These are phyloP conservation scores for Torymus texanus DNA, from an alignment of 2,888 invertebrate species.

Conservation along the genomic window DNA sequence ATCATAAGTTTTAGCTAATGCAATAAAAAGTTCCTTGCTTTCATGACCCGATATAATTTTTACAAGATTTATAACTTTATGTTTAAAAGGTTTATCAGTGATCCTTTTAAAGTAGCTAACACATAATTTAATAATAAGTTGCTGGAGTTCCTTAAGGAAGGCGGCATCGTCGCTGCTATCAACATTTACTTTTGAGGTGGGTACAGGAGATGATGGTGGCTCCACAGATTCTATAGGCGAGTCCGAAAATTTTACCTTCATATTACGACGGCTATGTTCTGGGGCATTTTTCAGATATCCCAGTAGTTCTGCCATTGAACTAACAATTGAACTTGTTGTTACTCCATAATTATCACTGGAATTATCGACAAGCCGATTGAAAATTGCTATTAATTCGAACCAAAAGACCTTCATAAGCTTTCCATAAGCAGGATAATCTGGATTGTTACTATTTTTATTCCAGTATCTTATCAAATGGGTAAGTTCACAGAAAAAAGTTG, in stretches of 20 bases:
- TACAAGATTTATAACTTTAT: constrained; percentile 77
- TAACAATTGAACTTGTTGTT: constrained; percentile 40
- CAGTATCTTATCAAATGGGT: constrained; percentile 78
- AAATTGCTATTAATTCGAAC: constrained; percentile 69
- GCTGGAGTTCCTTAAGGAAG: constrained; percentile 76
- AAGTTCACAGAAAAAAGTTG: constrained; percentile 76
- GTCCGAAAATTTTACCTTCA: constrained; percentile 78
- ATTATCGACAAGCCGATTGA: constrained; percentile 63
- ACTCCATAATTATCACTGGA: constrained; percentile 56
- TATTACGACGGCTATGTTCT: constrained; percentile 74
- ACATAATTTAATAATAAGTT: constrained; percentile 76
- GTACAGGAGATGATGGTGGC: constrained; percentile 36
- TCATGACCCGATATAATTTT: constrained; percentile 79
- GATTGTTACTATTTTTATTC: constrained; percentile 75
- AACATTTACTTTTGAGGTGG: neutral
- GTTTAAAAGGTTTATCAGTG: constrained; percentile 71
- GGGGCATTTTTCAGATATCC: constrained; percentile 74
- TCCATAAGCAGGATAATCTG: constrained; percentile 69
- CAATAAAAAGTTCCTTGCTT: constrained; percentile 76
- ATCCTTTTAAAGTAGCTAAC: constrained; percentile 79
- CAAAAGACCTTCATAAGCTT: constrained; percentile 74
- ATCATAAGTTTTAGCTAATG: constrained; percentile 71
- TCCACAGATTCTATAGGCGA: constrained; percentile 59
- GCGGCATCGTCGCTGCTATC: constrained; percentile 60
- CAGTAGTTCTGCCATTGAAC: constrained; percentile 76